phyloP scores from a whole-genome alignment of 2,888 invertebrate genomes.

The Stenoptilia bipunctidactyla region DNA sequence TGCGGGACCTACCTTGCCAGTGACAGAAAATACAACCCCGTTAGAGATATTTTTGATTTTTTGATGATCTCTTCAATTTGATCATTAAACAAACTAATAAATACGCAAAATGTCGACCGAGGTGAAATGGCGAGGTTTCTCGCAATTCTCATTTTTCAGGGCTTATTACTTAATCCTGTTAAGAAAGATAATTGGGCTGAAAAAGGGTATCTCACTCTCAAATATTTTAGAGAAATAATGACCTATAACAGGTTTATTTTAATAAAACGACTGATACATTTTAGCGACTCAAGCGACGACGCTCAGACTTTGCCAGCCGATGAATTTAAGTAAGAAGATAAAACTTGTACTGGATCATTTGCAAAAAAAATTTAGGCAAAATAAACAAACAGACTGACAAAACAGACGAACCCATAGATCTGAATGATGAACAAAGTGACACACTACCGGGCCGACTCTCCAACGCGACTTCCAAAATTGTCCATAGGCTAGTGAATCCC shows the following conservation, averaged over 20 bases:
- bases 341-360: conserved; percentile 4
- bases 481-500: conserved; percentile 13
- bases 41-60: conserved; percentile 6
- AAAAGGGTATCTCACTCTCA: neutral
- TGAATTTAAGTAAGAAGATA: conserved; percentile 8
- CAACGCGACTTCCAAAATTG: conserved; percentile 17
- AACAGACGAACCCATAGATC: conserved; percentile 3
- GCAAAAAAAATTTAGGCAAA: conserved; percentile 10
- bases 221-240: conserved; percentile 4
- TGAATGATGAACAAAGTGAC: conserved; percentile 1
- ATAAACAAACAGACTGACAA: too few species aligned
- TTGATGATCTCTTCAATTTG: conserved; percentile 7
- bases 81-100: conserved; percentile 8
- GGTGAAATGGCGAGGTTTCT: conserved; percentile 6
- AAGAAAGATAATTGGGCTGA: conserved; percentile 11
- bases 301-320: conserved; percentile 1
- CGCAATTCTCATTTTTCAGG: conserved; percentile 8
- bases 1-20: conserved; percentile 5
- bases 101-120: conserved; percentile 3
- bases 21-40: conserved; percentile 4
- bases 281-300: conserved; percentile 8
- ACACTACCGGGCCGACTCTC: conserved; percentile 10
- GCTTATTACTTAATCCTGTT: conserved; percentile 5
- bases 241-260: conserved; percentile 8
- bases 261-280: conserved; percentile 11